phyloP scores from a whole-genome alignment of 1,140 invertebrate genomes.

The Bradynema listronoti region DNA sequence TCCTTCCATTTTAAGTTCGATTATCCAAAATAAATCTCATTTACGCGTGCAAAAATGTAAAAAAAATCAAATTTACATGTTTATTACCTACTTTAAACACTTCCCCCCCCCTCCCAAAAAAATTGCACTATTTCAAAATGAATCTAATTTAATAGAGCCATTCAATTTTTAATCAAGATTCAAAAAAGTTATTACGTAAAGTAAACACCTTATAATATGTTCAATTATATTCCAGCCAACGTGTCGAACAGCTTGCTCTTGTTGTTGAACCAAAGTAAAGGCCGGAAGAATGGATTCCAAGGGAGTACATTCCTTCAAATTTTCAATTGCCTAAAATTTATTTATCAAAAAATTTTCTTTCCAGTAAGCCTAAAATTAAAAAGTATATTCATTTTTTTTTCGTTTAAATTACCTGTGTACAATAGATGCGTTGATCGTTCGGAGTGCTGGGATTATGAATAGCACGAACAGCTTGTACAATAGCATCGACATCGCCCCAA shows the following conservation, averaged over 20 bases:
- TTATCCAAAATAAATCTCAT: no score
- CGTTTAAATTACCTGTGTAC: constrained; percentile 26
- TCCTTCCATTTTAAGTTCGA: no score
- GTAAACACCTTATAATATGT: constrained; percentile 36
- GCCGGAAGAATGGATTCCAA: constrained; percentile 28
- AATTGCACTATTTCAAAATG: no score
- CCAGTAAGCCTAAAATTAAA: no score
- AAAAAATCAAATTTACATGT: no score
- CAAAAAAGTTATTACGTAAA: no score
- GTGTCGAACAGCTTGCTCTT: constrained; percentile 19
- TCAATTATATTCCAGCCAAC: constrained; percentile 48
- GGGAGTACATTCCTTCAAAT: constrained; percentile 25
- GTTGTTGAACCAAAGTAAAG: constrained; percentile 21
- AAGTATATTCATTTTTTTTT: background rate
- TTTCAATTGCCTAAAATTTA: constrained; percentile 30
- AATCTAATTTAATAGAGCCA: no score
- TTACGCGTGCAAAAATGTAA: no score
- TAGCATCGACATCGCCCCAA: constrained; percentile 16
- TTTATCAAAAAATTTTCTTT: constrained; percentile 1
- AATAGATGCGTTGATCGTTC: constrained; percentile 23
- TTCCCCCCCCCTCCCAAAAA: no score
- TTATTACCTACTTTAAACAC: no score
- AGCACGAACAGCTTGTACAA: constrained; percentile 29
- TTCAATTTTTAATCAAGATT: background rate
- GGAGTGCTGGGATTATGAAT: constrained; percentile 36